Evolutionary conservation across 1,140 invertebrate species (phyloP).

Genomic region (Cotesia typhae): DNA sequence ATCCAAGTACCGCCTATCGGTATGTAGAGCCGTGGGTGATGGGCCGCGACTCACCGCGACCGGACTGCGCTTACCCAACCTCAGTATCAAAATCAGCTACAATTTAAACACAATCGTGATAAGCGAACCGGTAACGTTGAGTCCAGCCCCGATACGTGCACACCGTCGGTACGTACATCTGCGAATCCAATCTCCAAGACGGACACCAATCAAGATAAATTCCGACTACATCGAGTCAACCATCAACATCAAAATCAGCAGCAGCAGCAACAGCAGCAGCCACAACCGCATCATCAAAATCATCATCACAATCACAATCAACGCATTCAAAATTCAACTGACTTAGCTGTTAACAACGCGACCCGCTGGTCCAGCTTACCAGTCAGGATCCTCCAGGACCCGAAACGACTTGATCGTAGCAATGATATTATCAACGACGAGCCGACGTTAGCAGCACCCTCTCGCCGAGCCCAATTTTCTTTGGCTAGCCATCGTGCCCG

Average conservation of each 20-base stretch:
- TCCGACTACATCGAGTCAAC: background rate
- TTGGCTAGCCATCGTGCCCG: constrained; percentile 8
- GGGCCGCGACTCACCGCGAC: constrained; percentile 28
- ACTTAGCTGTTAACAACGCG: background rate
- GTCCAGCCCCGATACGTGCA: constrained; percentile 4
- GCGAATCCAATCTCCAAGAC: constrained; percentile 1
- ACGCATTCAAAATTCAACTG: background rate
- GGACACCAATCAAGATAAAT: constrained; percentile 16
- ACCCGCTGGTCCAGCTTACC: background rate
- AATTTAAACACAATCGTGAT: background rate
- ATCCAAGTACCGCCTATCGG: constrained; percentile 87
- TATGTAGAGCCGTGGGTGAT: constrained; percentile 71
- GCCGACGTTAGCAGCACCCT: background rate
- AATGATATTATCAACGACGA: constrained; percentile 7
- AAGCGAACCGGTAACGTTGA: constrained; percentile 20
- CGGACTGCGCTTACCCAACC: background rate
- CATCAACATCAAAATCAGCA: background rate
- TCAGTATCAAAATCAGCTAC: background rate
- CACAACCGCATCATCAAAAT: too few species aligned
- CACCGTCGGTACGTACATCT: constrained; percentile 3
- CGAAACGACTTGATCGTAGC: constrained; percentile 13
- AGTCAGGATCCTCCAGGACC: background rate
- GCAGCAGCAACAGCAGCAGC: too few species aligned
- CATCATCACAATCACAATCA: background rate
- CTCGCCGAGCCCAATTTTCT: constrained; percentile 13